Percentiles rank a stretch among this genome's conserved stretches.
These are phyloP conservation scores for Phoronis australis DNA, from an alignment of 2,888 invertebrate genomes.

Conservation along the genomic window DNA sequence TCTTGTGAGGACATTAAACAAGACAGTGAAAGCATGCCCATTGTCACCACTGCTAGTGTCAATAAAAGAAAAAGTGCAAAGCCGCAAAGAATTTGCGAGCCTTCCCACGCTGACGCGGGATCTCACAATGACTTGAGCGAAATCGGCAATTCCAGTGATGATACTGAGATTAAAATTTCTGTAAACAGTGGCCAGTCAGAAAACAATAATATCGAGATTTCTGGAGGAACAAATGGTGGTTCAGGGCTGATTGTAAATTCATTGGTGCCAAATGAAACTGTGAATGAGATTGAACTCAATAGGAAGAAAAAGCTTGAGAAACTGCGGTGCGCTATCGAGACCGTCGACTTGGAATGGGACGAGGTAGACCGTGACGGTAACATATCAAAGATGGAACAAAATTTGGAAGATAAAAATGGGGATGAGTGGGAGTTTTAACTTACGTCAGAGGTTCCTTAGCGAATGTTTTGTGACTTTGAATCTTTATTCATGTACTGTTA, in stretches of 20 bases:
- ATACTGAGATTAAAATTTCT: background rate
- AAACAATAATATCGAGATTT: background rate
- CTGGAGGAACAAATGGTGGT: too few species aligned
- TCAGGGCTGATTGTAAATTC: too few species aligned
- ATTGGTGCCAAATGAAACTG: background rate
- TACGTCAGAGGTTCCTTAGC: too few species aligned
- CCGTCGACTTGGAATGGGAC: slow-evolving; percentile 33
- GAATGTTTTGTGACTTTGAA: too few species aligned
- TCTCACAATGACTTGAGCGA: slow-evolving; percentile 2
- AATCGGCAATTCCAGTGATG: background rate
- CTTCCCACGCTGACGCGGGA: slow-evolving; percentile 52
- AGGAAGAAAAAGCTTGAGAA: slow-evolving; percentile 23
- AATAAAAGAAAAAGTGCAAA: slow-evolving; percentile 80
- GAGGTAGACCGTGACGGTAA: slow-evolving; percentile 25
- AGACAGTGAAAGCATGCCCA: background rate
- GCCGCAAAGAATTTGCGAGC: slow-evolving; percentile 96
- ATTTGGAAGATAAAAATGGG: slow-evolving; percentile 21
- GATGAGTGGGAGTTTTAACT: slow-evolving; percentile 41
- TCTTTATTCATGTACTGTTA: too few species aligned
- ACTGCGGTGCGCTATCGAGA: slow-evolving; percentile 24
- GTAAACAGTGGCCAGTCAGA: background rate
- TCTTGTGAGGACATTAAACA: background rate
- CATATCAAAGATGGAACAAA: slow-evolving; percentile 36
- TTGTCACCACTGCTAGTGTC: slow-evolving; percentile 15
- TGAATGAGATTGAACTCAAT: background rate